phyloP scores from a whole-genome alignment of 2,113 vertebrate species.

The Heterochromis multidens region DNA sequence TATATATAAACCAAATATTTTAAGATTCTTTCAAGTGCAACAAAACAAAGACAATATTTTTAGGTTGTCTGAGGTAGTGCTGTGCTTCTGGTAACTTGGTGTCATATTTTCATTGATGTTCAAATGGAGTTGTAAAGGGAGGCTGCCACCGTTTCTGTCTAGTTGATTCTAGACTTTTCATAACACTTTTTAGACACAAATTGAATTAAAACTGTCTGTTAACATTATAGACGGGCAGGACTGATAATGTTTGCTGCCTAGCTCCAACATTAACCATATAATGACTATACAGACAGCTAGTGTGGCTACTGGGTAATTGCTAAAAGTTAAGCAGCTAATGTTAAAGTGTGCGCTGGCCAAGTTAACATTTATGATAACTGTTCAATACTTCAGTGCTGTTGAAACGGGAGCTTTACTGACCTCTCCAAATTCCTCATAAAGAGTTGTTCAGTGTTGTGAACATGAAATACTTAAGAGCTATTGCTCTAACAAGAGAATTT shows the following conservation, averaged over 20 bases:
- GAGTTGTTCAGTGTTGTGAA: background rate
- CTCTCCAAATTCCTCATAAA: background rate
- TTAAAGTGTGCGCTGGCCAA: background rate
- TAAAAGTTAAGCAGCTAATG: background rate
- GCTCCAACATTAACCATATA: background rate
- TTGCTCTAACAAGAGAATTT: too few species aligned
- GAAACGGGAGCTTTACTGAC: background rate
- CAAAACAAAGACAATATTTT: background rate
- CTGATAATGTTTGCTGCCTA: background rate
- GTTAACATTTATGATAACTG: background rate
- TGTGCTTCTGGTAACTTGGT: background rate
- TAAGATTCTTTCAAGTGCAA: background rate
- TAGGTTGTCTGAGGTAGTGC: background rate
- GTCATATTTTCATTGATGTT: fast-evolving
- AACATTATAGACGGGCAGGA: background rate
- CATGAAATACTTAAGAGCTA: background rate
- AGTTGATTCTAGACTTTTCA: too few species aligned
- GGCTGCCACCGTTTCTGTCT: background rate
- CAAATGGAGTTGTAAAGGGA: background rate
- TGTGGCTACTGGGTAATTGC: background rate
- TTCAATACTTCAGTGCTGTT: background rate
- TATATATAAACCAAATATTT: background rate
- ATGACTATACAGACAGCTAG: background rate
- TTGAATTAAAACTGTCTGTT: background rate
- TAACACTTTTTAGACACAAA: too few species aligned